These are phyloP conservation scores for Poeciliopsis turneri DNA, from an alignment of 2,797 vertebrate genomes.

Conservation along the genomic window DNA sequence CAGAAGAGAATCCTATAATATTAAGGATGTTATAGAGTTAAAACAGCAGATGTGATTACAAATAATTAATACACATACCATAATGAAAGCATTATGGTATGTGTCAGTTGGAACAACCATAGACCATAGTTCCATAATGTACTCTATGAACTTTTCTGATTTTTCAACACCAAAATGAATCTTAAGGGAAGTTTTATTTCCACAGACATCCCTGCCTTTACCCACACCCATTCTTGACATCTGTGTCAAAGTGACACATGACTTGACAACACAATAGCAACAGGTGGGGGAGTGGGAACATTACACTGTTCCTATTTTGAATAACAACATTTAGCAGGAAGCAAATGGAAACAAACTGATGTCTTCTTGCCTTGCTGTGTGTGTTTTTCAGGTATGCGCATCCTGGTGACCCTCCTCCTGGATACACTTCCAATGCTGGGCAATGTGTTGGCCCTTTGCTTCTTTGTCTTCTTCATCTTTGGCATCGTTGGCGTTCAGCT, in stretches of 20 bases:
- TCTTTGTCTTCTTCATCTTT: slow-evolving; percentile 99
- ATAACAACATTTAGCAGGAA: background rate
- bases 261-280: background rate
- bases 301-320: background rate
- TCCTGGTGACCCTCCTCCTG: slow-evolving; percentile 94
- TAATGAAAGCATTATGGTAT: too few species aligned
- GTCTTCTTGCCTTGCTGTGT: slow-evolving; percentile 26
- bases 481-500: slow-evolving; percentile 96
- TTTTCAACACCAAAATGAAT: too few species aligned
- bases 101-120: too few species aligned
- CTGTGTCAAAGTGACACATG: background rate
- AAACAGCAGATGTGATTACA: too few species aligned
- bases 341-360: background rate
- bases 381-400: slow-evolving; percentile 87
- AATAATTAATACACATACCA: too few species aligned
- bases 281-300: background rate
- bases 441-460: slow-evolving; percentile 94
- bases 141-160: too few species aligned
- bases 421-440: slow-evolving; percentile 97
- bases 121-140: too few species aligned
- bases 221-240: background rate
- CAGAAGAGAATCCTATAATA: too few species aligned
- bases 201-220: background rate
- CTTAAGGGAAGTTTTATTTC: too few species aligned
- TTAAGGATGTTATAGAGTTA: too few species aligned